Conservation (phyloP, 35 echinoderm and acorn worm species). For the Diadema setosum region DNA sequence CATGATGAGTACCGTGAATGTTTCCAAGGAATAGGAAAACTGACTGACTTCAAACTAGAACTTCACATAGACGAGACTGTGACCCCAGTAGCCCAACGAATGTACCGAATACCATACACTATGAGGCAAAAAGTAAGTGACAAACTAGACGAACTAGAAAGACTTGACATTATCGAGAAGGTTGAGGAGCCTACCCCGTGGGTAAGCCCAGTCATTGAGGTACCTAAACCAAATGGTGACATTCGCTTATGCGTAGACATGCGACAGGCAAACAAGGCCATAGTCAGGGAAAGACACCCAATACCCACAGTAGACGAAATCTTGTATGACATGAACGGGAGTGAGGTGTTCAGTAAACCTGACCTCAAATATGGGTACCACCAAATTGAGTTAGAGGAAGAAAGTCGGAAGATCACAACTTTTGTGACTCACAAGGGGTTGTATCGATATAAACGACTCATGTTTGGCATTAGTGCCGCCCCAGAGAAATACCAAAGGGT, state of each 20-base stretch:
- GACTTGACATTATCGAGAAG: slow-evolving; percentile 52
- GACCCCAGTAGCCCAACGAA: slow-evolving; percentile 24
- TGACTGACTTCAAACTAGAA: slow-evolving; percentile 40
- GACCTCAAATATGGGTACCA: slow-evolving; percentile 68
- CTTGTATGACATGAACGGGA: slow-evolving; percentile 60
- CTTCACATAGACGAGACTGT: slow-evolving; percentile 38
- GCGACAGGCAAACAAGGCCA: slow-evolving; percentile 58
- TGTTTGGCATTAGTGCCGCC: slow-evolving; percentile 60
- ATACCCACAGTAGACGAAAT: slow-evolving; percentile 78
- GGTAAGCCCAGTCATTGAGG: slow-evolving; percentile 63
- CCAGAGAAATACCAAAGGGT: slow-evolving; percentile 71
- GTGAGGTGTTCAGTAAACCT: slow-evolving; percentile 60
- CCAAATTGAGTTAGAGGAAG: slow-evolving; percentile 62
- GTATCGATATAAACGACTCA: slow-evolving; percentile 64
- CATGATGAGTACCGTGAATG: slow-evolving; percentile 1
- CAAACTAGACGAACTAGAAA: slow-evolving; percentile 28
- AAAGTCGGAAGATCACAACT: slow-evolving; percentile 56
- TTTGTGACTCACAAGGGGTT: slow-evolving; percentile 59
- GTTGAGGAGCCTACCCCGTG: slow-evolving; percentile 60
- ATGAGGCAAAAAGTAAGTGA: slow-evolving; percentile 48
- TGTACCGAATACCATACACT: slow-evolving; percentile 13
- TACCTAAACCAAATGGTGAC: slow-evolving; percentile 69
- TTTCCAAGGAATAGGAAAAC: slow-evolving; percentile 51
- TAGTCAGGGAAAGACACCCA: slow-evolving; percentile 47
- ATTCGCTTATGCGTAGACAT: slow-evolving; percentile 74